Conservation (phyloP, 2,797 vertebrate genomes). For the Picus viridis region DNA sequence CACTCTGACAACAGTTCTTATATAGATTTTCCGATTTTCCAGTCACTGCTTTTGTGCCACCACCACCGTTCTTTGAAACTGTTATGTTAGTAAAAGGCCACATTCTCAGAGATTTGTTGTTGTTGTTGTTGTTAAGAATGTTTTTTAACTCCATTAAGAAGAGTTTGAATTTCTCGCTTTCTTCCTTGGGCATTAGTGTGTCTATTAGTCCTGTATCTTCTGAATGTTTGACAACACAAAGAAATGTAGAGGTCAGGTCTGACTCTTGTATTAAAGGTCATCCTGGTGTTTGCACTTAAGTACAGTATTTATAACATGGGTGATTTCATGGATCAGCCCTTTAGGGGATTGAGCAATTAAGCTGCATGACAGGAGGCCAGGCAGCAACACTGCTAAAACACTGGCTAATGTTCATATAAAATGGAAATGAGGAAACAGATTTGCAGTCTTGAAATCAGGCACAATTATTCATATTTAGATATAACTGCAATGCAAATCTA, state of each 20-base stretch:
- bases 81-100: conserved; percentile 65
- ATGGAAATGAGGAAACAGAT: background rate
- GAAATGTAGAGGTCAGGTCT: conserved; percentile 41
- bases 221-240: conserved; percentile 16
- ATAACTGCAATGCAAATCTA: background rate
- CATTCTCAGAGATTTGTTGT: conserved; percentile 34
- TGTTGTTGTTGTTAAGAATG: background rate
- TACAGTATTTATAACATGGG: conserved; percentile 5
- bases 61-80: conserved; percentile 68
- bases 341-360: background rate
- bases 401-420: background rate
- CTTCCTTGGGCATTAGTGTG: conserved; percentile 11
- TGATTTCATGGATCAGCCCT: background rate
- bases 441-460: background rate
- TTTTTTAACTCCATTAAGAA: conserved; percentile 57
- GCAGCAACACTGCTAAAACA: background rate
- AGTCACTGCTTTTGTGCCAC: conserved; percentile 67
- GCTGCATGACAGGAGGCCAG: background rate
- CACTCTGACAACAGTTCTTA: conserved; percentile 74
- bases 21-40: conserved; percentile 75
- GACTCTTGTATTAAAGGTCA: background rate
- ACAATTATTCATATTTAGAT: background rate
- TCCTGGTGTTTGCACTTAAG: background rate
- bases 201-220: conserved; percentile 33
- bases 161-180: conserved; percentile 52